Evolutionary conservation across 2,888 invertebrate species (phyloP).

Genomic region (Dryobota labecula): DNA sequence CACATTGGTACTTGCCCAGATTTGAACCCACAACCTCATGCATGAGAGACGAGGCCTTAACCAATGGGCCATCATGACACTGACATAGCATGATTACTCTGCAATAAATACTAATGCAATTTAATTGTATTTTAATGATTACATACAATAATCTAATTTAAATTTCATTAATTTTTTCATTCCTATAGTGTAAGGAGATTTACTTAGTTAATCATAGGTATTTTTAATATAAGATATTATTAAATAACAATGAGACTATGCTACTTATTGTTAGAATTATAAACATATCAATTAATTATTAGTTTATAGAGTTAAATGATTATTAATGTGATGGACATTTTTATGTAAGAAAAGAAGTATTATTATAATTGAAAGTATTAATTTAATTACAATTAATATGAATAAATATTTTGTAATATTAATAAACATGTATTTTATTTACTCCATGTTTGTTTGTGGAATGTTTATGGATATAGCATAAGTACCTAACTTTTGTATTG

Average conservation of each 20-base stretch:
- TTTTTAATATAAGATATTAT: conserved; percentile 40
- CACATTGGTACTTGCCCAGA: too few species aligned
- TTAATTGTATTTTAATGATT: conserved; percentile 35
- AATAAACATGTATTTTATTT: conserved; percentile 52
- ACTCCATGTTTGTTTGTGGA: neutral
- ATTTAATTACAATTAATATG: conserved; percentile 24
- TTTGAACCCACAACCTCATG: too few species aligned
- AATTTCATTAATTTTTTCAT: conserved; percentile 61
- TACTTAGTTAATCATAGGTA: conserved; percentile 44
- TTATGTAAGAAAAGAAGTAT: conserved; percentile 40
- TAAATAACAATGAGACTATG: conserved; percentile 34
- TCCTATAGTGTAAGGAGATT: conserved; percentile 64
- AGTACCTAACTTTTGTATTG: neutral
- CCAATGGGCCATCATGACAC: too few species aligned
- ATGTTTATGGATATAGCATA: neutral
- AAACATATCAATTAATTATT: conserved; percentile 62
- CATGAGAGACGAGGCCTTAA: too few species aligned
- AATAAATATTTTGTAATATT: conserved; percentile 62
- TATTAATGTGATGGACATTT: conserved; percentile 27
- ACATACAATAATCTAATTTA: conserved; percentile 34
- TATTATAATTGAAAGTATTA: conserved; percentile 36
- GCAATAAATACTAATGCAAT: conserved; percentile 48
- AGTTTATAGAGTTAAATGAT: conserved; percentile 7
- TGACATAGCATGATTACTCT: conserved; percentile 23
- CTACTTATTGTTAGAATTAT: conserved; percentile 45